These are phyloP conservation scores for Amphiprion ocellaris DNA, from an alignment of 2,113 vertebrate genomes.

Conservation along the genomic window DNA sequence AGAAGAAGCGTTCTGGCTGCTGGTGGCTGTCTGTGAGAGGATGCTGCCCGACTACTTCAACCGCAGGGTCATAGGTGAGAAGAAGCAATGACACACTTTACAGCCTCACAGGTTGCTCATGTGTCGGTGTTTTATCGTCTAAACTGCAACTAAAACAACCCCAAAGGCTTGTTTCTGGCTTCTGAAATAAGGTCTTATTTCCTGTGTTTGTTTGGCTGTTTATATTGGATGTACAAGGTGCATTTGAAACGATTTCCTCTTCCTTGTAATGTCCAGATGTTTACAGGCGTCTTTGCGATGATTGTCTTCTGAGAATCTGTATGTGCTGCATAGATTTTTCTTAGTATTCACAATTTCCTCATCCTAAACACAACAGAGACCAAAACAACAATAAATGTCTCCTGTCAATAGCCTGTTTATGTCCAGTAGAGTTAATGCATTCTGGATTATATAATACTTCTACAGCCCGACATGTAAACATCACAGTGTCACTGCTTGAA, in stretches of 20 bases:
- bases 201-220: constrained; percentile 67
- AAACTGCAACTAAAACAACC: neutral
- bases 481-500: neutral
- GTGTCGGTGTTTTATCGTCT: neutral
- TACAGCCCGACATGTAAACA: too few species aligned
- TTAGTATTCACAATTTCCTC: neutral
- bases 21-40: constrained; percentile 95
- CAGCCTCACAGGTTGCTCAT: neutral
- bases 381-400: neutral
- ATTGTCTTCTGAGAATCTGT: constrained; percentile 29
- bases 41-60: constrained; percentile 99
- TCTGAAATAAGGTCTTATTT: constrained; percentile 46
- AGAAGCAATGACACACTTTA: neutral
- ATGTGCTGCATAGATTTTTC: neutral
- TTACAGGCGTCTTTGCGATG: neutral
- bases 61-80: constrained; percentile 93
- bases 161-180: constrained; percentile 6
- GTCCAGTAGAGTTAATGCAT: too few species aligned
- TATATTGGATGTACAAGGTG: constrained; percentile 24
- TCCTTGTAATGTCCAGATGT: constrained; percentile 26
- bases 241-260: constrained; percentile 65
- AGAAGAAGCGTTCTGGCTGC: constrained; percentile 97
- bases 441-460: too few species aligned
- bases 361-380: neutral
- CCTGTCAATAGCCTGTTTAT: neutral